These are phyloP conservation scores for Menidia beryllina DNA, from an alignment of 2,113 vertebrate genomes.

Conservation along the genomic window DNA sequence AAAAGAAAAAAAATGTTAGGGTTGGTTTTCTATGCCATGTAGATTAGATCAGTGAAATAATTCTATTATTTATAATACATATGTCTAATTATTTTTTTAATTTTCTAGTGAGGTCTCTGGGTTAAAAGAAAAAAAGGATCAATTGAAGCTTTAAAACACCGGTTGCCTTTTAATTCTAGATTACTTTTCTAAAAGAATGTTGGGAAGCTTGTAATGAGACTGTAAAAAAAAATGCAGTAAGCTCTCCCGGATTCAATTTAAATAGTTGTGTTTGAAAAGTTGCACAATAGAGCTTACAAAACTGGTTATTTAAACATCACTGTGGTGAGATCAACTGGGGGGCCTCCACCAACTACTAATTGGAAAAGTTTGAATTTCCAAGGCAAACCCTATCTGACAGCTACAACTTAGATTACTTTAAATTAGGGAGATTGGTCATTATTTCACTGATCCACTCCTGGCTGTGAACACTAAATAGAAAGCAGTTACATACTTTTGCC, in stretches of 20 bases:
- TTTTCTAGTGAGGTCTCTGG: neutral
- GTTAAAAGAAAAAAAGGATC: conserved; percentile 1
- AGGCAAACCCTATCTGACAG: conserved; percentile 23
- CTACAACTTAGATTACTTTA: conserved; percentile 18
- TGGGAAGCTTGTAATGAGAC: neutral
- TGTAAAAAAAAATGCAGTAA: conserved; percentile 13
- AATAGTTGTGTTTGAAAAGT: conserved; percentile 11
- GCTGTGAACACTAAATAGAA: conserved; percentile 1
- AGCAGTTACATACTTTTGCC: conserved; percentile 1
- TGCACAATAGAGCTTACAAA: conserved; percentile 13
- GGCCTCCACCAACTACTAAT: neutral
- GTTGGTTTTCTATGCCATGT: neutral
- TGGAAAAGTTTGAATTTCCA: conserved; percentile 4
- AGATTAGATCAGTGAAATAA: neutral
- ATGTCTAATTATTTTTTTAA: neutral
- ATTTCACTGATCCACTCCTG: neutral
- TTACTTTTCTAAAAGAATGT: conserved; percentile 4
- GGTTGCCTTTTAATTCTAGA: neutral
- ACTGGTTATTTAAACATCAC: conserved; percentile 8
- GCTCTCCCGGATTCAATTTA: conserved; percentile 1
- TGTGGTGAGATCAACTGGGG: neutral
- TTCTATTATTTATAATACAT: fast-evolving
- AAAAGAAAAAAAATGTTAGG: conserved; percentile 17
- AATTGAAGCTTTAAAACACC: neutral
- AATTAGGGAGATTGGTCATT: neutral